These are phyloP conservation scores for Electrophaes corylata DNA, from an alignment of 2,888 invertebrate species.

Conservation along the genomic window DNA sequence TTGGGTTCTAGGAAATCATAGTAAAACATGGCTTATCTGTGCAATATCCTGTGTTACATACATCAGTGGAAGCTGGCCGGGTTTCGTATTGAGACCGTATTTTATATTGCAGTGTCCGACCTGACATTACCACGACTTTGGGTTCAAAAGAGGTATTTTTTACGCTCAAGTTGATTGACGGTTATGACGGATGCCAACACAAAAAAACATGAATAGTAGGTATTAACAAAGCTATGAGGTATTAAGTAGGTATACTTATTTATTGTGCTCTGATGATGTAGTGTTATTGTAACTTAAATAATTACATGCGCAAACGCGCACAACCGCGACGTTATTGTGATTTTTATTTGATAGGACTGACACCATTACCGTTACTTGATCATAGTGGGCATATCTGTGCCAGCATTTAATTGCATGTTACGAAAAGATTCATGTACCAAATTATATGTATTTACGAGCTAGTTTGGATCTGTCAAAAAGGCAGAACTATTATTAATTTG, in stretches of 20 bases:
- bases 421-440: slow-evolving; percentile 5
- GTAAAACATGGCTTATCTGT: slow-evolving; percentile 33
- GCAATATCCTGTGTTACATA: slow-evolving; percentile 52
- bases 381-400: slow-evolving; percentile 45
- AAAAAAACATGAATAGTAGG: slow-evolving; percentile 39
- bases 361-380: slow-evolving; percentile 65
- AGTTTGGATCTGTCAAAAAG: neutral
- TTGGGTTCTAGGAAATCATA: slow-evolving; percentile 52
- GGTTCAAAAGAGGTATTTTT: slow-evolving; percentile 33
- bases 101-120: slow-evolving; percentile 18
- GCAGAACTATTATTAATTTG: neutral
- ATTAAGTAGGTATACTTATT: slow-evolving; percentile 46
- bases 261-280: slow-evolving; percentile 49
- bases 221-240: slow-evolving; percentile 44
- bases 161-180: slow-evolving; percentile 29
- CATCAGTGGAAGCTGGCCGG: slow-evolving; percentile 26
- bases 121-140: slow-evolving; percentile 27
- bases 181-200: slow-evolving; percentile 39
- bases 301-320: slow-evolving; percentile 56
- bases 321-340: slow-evolving; percentile 59
- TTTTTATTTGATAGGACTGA: slow-evolving; percentile 63
- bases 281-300: slow-evolving; percentile 63
- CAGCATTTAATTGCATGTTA: slow-evolving; percentile 23
- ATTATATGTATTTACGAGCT: neutral
- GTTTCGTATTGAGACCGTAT: slow-evolving; percentile 30